phyloP scores from a whole-genome alignment of 2,113 vertebrate genomes.

The Gorsachius goisagi region DNA sequence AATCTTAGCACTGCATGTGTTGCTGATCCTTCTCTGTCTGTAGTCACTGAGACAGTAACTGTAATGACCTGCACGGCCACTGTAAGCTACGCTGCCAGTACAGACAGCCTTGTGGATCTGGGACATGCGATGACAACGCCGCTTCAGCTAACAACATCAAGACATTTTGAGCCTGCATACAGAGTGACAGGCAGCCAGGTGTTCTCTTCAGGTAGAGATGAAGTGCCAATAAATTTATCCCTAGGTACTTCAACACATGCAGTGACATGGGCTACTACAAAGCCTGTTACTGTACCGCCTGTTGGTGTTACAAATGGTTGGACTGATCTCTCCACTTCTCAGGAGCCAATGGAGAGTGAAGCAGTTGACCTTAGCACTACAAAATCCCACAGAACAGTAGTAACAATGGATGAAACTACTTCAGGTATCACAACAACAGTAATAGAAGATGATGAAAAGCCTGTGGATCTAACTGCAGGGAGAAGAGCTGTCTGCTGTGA shows the following conservation, averaged over 20 bases:
- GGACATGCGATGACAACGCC: conserved; percentile 78
- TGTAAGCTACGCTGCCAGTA: conserved; percentile 76
- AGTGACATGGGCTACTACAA: conserved; percentile 60
- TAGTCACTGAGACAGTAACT: conserved; percentile 80
- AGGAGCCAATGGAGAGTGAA: conserved; percentile 72
- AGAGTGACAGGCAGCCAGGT: conserved; percentile 72
- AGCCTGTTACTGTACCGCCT: conserved; percentile 72
- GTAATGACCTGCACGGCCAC: conserved; percentile 83
- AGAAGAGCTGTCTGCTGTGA: conserved; percentile 94
- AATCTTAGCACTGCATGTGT: conserved; percentile 87
- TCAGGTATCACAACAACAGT: conserved; percentile 85
- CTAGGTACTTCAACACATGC: conserved; percentile 75
- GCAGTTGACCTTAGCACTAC: conserved; percentile 93
- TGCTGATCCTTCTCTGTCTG: conserved; percentile 74
- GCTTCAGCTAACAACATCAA: conserved; percentile 85
- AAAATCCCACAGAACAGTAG: conserved; percentile 86
- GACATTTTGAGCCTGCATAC: conserved; percentile 81
- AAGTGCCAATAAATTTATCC: conserved; percentile 93
- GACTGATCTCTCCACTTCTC: conserved; percentile 64
- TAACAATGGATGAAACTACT: conserved; percentile 82
- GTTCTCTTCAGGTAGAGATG: conserved; percentile 71
- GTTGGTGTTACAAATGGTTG: conserved; percentile 77
- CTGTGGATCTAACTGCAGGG: conserved; percentile 93
- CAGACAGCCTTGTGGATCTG: conserved; percentile 83
- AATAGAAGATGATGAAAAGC: conserved; percentile 91